Evolutionary conservation across 2,113 vertebrate genomes (phyloP).

Genomic region (Salvator merianae): DNA sequence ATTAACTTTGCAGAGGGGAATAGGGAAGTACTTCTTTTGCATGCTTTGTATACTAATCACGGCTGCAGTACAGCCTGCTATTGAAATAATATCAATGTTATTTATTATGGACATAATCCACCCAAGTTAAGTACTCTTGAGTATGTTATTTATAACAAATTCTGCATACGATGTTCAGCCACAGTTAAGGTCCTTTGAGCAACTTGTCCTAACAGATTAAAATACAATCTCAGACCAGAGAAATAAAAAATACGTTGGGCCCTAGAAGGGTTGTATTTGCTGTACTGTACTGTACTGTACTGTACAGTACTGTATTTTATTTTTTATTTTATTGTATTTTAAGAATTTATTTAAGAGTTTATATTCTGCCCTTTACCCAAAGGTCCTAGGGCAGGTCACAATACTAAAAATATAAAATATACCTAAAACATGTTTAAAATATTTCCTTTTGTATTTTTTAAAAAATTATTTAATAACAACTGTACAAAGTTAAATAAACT

Average conservation of each 20-base stretch:
- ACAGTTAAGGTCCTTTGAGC: background rate
- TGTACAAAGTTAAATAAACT: too few species aligned
- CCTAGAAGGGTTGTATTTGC: too few species aligned
- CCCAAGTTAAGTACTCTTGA: background rate
- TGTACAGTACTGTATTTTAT: background rate
- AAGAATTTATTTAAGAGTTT: too few species aligned
- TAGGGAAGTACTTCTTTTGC: background rate
- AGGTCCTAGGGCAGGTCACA: too few species aligned
- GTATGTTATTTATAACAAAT: background rate
- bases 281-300: background rate
- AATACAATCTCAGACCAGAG: background rate
- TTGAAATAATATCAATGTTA: background rate
- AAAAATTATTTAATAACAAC: too few species aligned
- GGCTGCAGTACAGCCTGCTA: background rate
- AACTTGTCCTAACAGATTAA: background rate
- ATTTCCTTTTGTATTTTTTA: too few species aligned
- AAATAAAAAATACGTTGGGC: background rate
- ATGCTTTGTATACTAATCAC: background rate
- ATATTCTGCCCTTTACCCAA: too few species aligned
- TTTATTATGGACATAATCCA: background rate
- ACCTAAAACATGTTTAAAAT: too few species aligned
- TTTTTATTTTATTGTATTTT: background rate
- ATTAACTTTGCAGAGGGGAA: slow-evolving; percentile 17
- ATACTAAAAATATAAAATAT: too few species aligned
- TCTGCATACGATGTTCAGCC: background rate